Evolutionary conservation across 1,140 invertebrate species (phyloP).

Genomic region (Cecropterus lyciades): DNA sequence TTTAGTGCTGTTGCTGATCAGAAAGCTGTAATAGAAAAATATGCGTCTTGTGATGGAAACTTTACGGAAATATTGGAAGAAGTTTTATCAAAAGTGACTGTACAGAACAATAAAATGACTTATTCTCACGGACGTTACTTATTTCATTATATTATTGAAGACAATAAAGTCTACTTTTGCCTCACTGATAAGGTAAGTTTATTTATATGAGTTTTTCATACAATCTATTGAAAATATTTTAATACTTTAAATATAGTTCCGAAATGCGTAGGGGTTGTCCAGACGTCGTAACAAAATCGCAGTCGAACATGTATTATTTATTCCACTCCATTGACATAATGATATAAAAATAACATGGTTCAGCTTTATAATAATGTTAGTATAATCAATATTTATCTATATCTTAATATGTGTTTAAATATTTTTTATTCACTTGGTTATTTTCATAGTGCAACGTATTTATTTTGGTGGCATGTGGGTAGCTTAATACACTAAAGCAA

Average conservation of each 20-base stretch:
- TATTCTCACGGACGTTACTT: slow-evolving; percentile 95
- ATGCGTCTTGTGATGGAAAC: slow-evolving; percentile 95
- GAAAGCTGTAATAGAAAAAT: slow-evolving; percentile 90
- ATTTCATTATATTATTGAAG: slow-evolving; percentile 94
- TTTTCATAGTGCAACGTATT: too few relatives aligned
- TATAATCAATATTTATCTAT: too few relatives aligned
- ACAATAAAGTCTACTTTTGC: slow-evolving; percentile 93
- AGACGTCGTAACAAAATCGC: too few relatives aligned
- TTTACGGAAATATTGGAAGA: slow-evolving; percentile 95
- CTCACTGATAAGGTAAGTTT: slow-evolving; percentile 96
- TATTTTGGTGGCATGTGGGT: too few relatives aligned
- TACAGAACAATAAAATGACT: slow-evolving; percentile 92
- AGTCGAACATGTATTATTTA: too few relatives aligned
- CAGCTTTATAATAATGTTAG: too few relatives aligned
- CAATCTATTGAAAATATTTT: too few relatives aligned
- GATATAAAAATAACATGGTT: too few relatives aligned
- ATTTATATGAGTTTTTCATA: slow-evolving; percentile 41
- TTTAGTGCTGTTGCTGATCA: slow-evolving; percentile 93
- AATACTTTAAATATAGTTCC: not conserved
- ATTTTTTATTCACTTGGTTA: too few relatives aligned
- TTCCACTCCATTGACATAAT: too few relatives aligned
- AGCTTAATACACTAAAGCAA: not conserved
- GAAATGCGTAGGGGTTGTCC: too few relatives aligned
- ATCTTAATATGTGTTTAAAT: too few relatives aligned
- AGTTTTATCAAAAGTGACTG: slow-evolving; percentile 91